A percentile compares a stretch with the other conserved stretches of the same genome.
These are phyloP conservation scores for Thripadectes ignobilis DNA, from an alignment of 2,797 vertebrate genomes.

Conservation along the genomic window DNA sequence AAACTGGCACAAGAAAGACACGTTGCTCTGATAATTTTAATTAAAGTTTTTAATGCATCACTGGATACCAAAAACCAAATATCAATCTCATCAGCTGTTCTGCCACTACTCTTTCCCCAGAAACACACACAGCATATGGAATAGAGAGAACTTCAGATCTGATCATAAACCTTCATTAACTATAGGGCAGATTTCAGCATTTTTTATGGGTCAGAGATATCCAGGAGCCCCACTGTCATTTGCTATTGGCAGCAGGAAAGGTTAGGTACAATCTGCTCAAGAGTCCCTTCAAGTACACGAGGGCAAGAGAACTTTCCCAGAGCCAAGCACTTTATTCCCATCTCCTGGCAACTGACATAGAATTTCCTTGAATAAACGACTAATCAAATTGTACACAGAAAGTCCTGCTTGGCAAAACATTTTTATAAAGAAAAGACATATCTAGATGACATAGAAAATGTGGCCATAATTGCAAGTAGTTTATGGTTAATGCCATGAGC, in stretches of 20 bases:
- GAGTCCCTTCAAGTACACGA: neutral
- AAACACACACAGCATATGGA: neutral
- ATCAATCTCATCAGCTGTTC: conserved; percentile 4
- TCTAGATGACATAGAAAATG: neutral
- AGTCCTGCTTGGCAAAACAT: neutral
- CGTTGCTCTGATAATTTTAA: conserved; percentile 65
- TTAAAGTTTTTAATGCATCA: conserved; percentile 64
- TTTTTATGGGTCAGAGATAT: neutral
- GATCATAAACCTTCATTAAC: neutral
- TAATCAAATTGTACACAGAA: conserved; percentile 11
- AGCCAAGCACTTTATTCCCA: neutral
- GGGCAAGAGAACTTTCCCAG: neutral
- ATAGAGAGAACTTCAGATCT: neutral
- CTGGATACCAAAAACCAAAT: conserved; percentile 24
- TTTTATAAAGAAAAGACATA: neutral
- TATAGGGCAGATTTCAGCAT: neutral
- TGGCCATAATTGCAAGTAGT: neutral
- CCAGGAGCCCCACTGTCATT: neutral
- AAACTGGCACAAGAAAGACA: conserved; percentile 55
- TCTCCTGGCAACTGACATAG: neutral
- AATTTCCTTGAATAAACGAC: conserved; percentile 6
- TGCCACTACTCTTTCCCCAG: neutral
- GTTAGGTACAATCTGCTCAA: neutral
- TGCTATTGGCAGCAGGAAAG: neutral
- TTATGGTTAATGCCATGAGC: neutral